Conservation (phyloP, 2,888 invertebrate species). For the Pogonocherus hispidulus region DNA sequence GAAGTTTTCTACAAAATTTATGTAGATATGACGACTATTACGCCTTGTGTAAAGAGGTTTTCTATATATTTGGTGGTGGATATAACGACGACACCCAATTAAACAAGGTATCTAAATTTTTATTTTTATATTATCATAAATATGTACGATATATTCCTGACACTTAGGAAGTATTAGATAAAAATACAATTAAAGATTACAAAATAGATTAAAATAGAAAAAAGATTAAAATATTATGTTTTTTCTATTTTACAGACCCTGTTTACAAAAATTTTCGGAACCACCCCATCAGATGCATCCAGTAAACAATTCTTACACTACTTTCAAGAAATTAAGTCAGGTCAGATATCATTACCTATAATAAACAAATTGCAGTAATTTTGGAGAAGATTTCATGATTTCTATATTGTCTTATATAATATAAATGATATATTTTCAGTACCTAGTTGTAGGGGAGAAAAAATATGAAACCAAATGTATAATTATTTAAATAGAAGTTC, state of each 20-base stretch:
- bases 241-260: neutral
- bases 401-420: no score
- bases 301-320: constrained; percentile 26
- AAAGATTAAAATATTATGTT: neutral
- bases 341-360: neutral
- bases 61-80: constrained; percentile 15
- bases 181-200: no score
- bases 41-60: constrained; percentile 18
- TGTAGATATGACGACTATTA: neutral
- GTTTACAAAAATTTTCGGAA: constrained; percentile 19
- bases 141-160: no score
- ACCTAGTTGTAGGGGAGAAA: no score
- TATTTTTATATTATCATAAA: no score
- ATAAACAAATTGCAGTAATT: no score
- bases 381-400: no score
- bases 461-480: no score
- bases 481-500: no score
- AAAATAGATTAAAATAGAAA: no score
- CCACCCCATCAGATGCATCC: constrained; percentile 31
- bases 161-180: no score
- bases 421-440: no score
- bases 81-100: constrained; percentile 20
- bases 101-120: constrained; percentile 11
- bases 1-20: constrained; percentile 11
- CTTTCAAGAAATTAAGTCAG: constrained; percentile 25